Evolutionary conservation across 2,797 vertebrate genomes (phyloP), one percentile per base, ranked within the genome.

Genomic region (Ctenochaetus hawaiiensis): DNA sequence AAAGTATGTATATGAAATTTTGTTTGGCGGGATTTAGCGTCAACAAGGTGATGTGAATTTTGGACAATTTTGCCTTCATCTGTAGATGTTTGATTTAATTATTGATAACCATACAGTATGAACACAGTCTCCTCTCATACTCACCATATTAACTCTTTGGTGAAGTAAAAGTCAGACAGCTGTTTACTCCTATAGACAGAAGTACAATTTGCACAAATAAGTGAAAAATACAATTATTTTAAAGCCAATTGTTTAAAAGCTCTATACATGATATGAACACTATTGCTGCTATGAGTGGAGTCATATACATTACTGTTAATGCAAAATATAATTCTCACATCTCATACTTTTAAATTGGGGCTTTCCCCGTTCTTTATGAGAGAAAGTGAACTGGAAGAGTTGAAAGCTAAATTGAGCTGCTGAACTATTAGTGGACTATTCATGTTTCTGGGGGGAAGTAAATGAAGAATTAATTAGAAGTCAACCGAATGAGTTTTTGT

Each of bases 391-490:
- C n/a, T 62, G 10, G 10, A 57, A 17, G n/a, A n/a, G 11, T 14
- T 57, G 63, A 45, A 67, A n/a, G 66, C 60, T 68, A 52, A 59
- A 48, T 62, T 48, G 26, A 39, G 60, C 45, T 30, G 60, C 49
- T 67, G 41, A 26, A 49, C 5, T 45, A 71, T 83, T 65, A 49
- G n/a, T 72, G 26, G 2, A 30, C 26, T 30, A 56, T 70, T 62
- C 74, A 70, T 54, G 64, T 56, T 52, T 49, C 62, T n/a, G n/a
- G 13, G 47, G 49, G 37, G 14, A 23, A 43, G 47, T 13, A 75
- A 80, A 83, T 77, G 54, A 51, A 78, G 53, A 76, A 63, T 72
- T 48, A 71, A 81, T 77, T 57, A 56, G 18, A 54, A 82, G 39
- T 57, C 51, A 70, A 75, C 20, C 79, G 51, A 67, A 65, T 81